Base-by-base conservation (phyloP, 2,797 vertebrate species). In the Sebastes dallii region DNA sequence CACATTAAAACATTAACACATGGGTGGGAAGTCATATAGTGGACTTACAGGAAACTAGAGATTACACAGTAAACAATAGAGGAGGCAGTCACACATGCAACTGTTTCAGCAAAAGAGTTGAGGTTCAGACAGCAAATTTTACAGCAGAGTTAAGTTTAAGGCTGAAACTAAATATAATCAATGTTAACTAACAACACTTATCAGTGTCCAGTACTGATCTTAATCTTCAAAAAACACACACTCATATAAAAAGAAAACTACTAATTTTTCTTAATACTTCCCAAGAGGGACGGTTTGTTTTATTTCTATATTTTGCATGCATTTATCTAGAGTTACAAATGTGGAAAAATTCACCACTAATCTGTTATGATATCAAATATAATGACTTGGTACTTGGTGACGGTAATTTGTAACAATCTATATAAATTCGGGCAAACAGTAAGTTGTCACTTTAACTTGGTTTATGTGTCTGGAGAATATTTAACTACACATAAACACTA, bases 51-150 rank as follows among this genome's bases (percentile, higher is more conserved):
- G 8, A 46, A 46, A 66, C 36, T 90, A 81, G 36, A 80, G 74
- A 78, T 68, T 78, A 82, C 70, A 90, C 66, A 84, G 78, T 77
- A 66, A 87, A 84, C 58, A 78, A 78, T 27, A 81, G 60, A 83
- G 69, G 77, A 83, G 78, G 72, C 67, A 82, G 72, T 87, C 75
- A 79, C 70, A 86, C 94, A 95, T 94, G 94, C 92, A 95, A 87
- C 64, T 79, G 65, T 88, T 86, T 85, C 75, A 81, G 88, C 69
- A 90, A 75, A 75, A 81, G 56, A 83, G 24, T 71, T 83, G 60
- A 83, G 56, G 42, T 81, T 78, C 79, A 80, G 68, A 46, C 16
- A 84, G 52, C 59, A 85, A 69, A 82, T 72, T 42, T 74, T 61
- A 73, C 30, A 79, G 72, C 77, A 83, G 34, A 68, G 52, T 74